Percentiles rank a stretch among this genome's conserved stretches.
Conservation (phyloP, 2,797 vertebrate species). For the Remorina albescens region DNA sequence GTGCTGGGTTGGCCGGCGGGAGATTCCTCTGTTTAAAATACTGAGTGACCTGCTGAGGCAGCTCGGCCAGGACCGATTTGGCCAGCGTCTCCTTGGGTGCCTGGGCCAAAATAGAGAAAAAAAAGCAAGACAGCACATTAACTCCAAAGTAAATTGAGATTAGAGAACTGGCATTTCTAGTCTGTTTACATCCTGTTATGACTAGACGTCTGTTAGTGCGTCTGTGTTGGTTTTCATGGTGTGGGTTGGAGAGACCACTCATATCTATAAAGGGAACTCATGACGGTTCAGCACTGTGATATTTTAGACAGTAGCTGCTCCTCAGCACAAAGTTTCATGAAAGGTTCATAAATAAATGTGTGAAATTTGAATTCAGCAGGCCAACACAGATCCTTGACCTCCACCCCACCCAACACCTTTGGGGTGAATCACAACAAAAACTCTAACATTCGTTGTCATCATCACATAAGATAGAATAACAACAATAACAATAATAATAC, state of each 20-base stretch:
- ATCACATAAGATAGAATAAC: no score
- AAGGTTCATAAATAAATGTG: no score
- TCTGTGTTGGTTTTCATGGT: neutral
- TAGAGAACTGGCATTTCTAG: neutral
- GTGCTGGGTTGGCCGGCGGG: conserved; percentile 89
- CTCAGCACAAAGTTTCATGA: no score
- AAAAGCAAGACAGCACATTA: neutral
- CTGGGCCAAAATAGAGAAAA: conserved; percentile 82
- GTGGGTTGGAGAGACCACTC: neutral
- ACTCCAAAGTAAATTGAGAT: neutral
- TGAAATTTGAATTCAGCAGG: no score
- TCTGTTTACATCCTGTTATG: neutral
- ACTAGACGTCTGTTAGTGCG: neutral
- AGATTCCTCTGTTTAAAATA: conserved; percentile 98
- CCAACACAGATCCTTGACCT: no score
- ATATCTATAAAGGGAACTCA: neutral
- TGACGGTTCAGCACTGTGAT: neutral
- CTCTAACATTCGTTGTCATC: no score
- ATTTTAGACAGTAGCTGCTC: neutral
- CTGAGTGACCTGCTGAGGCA: conserved; percentile 98
- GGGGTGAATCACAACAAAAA: no score
- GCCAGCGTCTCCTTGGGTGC: conserved; percentile 98
- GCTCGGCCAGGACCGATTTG: conserved; percentile 96
- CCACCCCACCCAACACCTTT: no score
- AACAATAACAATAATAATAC: no score